Evolutionary conservation across 2,888 invertebrate species (phyloP), one percentile per base, ranked within the genome.

Genomic region (Eristalis arbustorum): DNA sequence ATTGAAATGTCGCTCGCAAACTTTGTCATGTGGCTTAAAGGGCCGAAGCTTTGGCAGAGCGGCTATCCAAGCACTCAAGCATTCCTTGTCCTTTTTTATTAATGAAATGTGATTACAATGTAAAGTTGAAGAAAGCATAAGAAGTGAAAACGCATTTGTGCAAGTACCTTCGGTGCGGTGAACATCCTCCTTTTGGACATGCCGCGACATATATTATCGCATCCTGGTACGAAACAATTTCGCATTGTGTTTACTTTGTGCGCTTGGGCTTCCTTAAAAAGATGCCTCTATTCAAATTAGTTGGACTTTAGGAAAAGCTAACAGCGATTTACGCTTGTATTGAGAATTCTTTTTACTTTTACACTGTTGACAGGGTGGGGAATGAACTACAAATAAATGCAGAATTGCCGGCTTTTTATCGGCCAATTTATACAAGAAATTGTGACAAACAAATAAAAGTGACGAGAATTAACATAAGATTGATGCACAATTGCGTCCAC

Each of bases 1-100:
- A 1, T 69, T 31, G 75, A 91, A 91, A 83, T 91, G 91, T 4
- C 90, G 69, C 71, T 90, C 89, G 56, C 91, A 91, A 0, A 91
- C 85, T 71, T 90, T 89, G 75, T 91, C 91, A 11, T 78, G 88
- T 0, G 63, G 22, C 73, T 89, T 90, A 25, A 91, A 88, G 22
- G 88, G 73, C 0, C 89, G 88, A 25, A 89, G 66, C 49, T 89
- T 89, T 0, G 90, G 90, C 18, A 91, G 83, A 1, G 89, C 87
- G 3, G 87, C 74, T 11, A 82, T 78, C 91, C 91, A 91, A 56
- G 89, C 88, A 23, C 88, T 79, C 57, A 90, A 88, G 1, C 88
- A 28, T 13, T 88, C 79, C 57, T 88, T 64, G 37, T 90, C 88
- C 90, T 90, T 18, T 8, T 49, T 18, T n/a, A 18, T 49, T 49